These are phyloP conservation scores for Oncorhynchus nerka DNA, from an alignment of 2,113 vertebrate species.

Conservation along the genomic window DNA sequence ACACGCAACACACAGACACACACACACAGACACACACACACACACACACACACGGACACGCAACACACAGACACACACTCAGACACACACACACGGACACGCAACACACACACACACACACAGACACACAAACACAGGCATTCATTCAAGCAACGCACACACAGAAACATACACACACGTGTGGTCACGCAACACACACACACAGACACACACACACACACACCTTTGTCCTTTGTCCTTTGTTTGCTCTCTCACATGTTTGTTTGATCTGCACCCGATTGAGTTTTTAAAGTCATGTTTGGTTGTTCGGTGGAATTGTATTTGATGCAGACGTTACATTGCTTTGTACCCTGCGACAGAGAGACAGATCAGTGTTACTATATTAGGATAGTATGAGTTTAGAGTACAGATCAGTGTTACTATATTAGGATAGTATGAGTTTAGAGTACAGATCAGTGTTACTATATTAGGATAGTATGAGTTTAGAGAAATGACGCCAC, in stretches of 20 bases:
- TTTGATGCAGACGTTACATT: conserved; percentile 36
- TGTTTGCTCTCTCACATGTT: not conserved
- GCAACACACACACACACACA: not conserved
- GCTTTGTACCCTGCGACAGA: conserved; percentile 47
- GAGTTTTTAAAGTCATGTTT: not conserved
- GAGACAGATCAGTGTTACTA: not conserved
- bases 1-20: not conserved
- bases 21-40: conserved; percentile 1
- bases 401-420: not conserved
- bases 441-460: conserved; percentile 9
- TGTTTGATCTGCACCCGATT: not conserved
- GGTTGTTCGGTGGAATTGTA: conserved; percentile 32
- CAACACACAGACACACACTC: not conserved
- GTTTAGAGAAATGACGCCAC: too few species aligned
- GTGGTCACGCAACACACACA: not conserved
- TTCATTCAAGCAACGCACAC: not conserved
- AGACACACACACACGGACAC: not conserved
- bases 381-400: too few species aligned
- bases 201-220: not conserved
- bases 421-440: too few species aligned
- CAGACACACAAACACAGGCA: not conserved
- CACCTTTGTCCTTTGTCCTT: not conserved
- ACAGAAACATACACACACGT: conserved; percentile 1
- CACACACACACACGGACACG: not conserved
- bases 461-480: too few species aligned